Evolutionary conservation across 1,140 invertebrate species (phyloP).

Genomic region (Hydropsyche tenuis): DNA sequence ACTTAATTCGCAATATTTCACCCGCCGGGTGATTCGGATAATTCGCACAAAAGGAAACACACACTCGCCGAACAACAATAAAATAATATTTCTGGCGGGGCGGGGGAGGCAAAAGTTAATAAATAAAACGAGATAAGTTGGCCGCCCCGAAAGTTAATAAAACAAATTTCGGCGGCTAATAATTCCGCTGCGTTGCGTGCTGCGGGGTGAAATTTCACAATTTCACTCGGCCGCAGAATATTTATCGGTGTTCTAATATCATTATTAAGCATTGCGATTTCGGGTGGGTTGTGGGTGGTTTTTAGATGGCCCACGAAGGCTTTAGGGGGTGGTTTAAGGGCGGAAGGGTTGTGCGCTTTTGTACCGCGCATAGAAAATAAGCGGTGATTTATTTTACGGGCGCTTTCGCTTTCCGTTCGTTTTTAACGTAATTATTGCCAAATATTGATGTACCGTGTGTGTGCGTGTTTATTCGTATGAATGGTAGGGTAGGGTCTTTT

Average conservation of each 20-base stretch:
- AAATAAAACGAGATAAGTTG: constrained; percentile 32
- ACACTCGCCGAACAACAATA: background rate
- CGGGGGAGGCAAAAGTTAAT: constrained; percentile 29
- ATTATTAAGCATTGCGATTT: constrained; percentile 15
- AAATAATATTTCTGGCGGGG: background rate
- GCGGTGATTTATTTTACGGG: constrained; percentile 30
- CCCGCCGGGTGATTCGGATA: constrained; percentile 10
- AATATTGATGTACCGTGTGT: constrained; percentile 11
- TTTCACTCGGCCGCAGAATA: constrained; percentile 23
- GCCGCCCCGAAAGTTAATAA: constrained; percentile 14
- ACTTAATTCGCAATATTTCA: constrained; percentile 26
- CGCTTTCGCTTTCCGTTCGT: constrained; percentile 10
- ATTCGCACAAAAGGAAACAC: constrained; percentile 1
- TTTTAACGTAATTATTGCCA: constrained; percentile 24
- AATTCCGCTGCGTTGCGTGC: constrained; percentile 32
- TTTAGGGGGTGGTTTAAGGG: background rate
- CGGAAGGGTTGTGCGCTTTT: background rate
- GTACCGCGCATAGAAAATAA: constrained; percentile 19
- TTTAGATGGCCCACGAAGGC: no score
- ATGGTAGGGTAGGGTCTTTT: no score
- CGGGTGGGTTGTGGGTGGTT: background rate
- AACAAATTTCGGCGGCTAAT: constrained; percentile 20
- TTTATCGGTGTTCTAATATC: constrained; percentile 34
- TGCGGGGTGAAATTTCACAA: constrained; percentile 3
- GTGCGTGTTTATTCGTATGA: no score